A percentile compares a stretch with the other conserved stretches of the same genome.
These are phyloP conservation scores for Netelia virgata DNA, from an alignment of 2,888 invertebrate species.

Conservation along the genomic window DNA sequence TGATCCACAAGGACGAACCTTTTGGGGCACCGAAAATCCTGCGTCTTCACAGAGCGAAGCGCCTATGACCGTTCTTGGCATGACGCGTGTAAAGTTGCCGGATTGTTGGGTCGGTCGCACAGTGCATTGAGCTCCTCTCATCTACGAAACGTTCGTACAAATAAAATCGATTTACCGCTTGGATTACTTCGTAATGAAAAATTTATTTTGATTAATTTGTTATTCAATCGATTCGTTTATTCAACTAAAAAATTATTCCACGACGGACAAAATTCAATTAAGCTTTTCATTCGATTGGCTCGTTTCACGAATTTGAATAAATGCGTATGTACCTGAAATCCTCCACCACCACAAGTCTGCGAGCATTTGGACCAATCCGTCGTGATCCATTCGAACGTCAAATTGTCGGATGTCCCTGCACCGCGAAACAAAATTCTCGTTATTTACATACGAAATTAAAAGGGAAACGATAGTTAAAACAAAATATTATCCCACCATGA, in stretches of 20 bases:
- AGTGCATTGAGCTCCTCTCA: slow-evolving; percentile 91
- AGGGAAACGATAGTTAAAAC: not conserved
- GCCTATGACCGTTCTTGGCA: slow-evolving; percentile 86
- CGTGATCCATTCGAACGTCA: slow-evolving; percentile 92
- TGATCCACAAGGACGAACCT: slow-evolving; percentile 88
- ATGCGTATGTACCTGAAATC: slow-evolving; percentile 86
- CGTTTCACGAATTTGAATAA: slow-evolving; percentile 12
- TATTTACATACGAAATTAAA: not conserved
- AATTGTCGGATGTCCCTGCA: slow-evolving; percentile 77
- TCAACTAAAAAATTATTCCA: no score
- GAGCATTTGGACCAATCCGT: slow-evolving; percentile 95
- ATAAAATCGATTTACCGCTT: no score
- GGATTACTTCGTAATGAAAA: no score
- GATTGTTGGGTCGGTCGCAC: slow-evolving; percentile 86
- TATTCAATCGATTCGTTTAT: no score
- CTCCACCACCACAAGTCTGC: slow-evolving; percentile 92
- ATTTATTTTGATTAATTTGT: no score
- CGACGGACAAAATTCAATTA: not conserved
- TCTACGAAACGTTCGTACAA: slow-evolving; percentile 83
- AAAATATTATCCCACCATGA: slow-evolving; percentile 72
- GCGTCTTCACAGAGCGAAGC: slow-evolving; percentile 90
- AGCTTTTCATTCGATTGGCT: slow-evolving; percentile 10
- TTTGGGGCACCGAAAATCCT: slow-evolving; percentile 88
- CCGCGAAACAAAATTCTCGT: not conserved
- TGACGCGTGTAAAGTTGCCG: slow-evolving; percentile 80